phyloP scores from a whole-genome alignment of 35 echinoderm and acorn worm species.

The Ophiothrix spiculata region DNA sequence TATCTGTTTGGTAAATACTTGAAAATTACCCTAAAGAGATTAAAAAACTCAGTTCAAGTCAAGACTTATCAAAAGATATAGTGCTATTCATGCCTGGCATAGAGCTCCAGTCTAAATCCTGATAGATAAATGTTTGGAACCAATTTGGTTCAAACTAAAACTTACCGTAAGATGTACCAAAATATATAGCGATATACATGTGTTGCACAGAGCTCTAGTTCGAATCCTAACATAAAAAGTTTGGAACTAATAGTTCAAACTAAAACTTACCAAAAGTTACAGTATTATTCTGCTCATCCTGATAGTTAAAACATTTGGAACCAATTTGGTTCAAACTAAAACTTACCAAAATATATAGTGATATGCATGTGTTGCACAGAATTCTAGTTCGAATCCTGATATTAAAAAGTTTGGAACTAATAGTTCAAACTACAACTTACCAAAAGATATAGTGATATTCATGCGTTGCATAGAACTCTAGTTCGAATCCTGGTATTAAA shows the following conservation, averaged over 20 bases:
- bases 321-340: background rate
- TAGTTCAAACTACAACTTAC: constrained; percentile 39
- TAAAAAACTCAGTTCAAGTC: background rate
- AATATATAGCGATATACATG: constrained; percentile 96
- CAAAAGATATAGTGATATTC: constrained; percentile 96
- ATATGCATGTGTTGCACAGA: too few relatives aligned
- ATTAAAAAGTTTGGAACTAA: background rate
- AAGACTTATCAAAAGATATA: constrained; percentile 90
- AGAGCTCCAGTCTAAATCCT: constrained; percentile 91
- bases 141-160: too few relatives aligned
- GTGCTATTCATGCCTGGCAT: constrained; percentile 91
- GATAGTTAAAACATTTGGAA: background rate
- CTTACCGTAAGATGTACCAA: constrained; percentile 75
- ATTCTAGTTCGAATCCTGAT: background rate
- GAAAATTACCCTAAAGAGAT: too few relatives aligned
- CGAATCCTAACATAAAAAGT: constrained; percentile 73
- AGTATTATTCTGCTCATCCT: constrained; percentile 51
- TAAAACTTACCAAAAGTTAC: constrained; percentile 81
- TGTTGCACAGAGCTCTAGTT: constrained; percentile 84
- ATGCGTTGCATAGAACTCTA: constrained; percentile 88
- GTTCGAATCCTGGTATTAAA: constrained; percentile 83
- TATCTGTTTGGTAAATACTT: too few relatives aligned
- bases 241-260: background rate
- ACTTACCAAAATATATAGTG: background rate
- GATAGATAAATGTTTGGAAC: constrained; percentile 17